Conservation (phyloP, 2,888 invertebrate genomes). For the Lepeophtheirus nordmannii region DNA sequence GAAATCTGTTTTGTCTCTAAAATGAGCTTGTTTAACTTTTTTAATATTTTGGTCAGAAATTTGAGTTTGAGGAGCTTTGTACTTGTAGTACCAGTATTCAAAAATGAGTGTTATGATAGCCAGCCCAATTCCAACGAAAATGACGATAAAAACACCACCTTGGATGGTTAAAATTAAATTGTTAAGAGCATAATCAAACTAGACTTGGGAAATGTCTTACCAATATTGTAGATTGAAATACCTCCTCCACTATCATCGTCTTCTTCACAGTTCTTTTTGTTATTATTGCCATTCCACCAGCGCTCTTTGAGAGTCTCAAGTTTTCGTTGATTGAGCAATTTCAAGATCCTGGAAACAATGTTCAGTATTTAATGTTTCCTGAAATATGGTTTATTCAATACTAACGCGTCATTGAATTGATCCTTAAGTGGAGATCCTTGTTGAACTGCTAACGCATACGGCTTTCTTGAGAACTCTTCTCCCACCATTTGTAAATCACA, state of each 20-base stretch:
- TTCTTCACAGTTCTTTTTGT: slow-evolving; percentile 58
- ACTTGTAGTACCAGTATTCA: slow-evolving; percentile 84
- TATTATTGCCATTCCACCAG: slow-evolving; percentile 87
- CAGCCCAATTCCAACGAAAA: slow-evolving; percentile 82
- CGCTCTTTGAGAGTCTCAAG: slow-evolving; percentile 82
- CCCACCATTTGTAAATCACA: slow-evolving; percentile 85
- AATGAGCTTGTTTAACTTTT: slow-evolving; percentile 19
- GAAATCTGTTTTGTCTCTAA: not conserved
- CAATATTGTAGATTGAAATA: slow-evolving; percentile 92
- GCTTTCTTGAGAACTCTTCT: slow-evolving; percentile 90
- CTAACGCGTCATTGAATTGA: slow-evolving; percentile 86
- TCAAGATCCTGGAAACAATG: slow-evolving; percentile 60
- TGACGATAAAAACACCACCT: slow-evolving; percentile 84
- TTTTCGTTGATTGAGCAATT: slow-evolving; percentile 76
- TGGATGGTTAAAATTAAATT: not conserved
- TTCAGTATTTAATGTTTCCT: not conserved
- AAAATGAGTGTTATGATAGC: slow-evolving; percentile 77
- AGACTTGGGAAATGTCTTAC: slow-evolving; percentile 34
- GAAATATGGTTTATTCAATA: not conserved
- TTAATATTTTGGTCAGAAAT: slow-evolving; percentile 11
- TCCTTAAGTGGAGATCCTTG: slow-evolving; percentile 86
- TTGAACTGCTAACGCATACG: slow-evolving; percentile 91
- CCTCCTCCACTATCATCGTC: slow-evolving; percentile 78
- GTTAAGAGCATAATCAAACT: not conserved
- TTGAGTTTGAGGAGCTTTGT: slow-evolving; percentile 26